phyloP scores from a whole-genome alignment of 2,797 vertebrate species.

The Danio jaintianensis region DNA sequence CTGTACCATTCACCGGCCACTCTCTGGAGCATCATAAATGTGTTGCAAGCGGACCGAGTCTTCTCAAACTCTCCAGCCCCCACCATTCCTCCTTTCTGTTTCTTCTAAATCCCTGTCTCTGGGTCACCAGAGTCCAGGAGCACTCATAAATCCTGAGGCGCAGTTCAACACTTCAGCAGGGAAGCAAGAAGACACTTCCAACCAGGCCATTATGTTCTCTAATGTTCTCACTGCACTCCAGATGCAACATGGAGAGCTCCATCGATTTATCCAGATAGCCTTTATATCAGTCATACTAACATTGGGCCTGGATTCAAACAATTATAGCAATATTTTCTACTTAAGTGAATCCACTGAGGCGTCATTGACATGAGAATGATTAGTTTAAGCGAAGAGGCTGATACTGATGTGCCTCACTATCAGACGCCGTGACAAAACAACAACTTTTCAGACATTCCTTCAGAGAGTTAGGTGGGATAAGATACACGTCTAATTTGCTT shows the following conservation, averaged over 20 bases:
- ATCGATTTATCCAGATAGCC: constrained; percentile 55
- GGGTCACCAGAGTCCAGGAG: constrained; percentile 43
- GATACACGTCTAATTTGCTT: constrained; percentile 23
- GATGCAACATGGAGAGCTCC: constrained; percentile 45
- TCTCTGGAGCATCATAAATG: constrained; percentile 61
- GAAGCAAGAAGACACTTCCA: constrained; percentile 57
- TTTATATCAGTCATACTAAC: constrained; percentile 54
- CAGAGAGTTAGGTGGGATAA: constrained; percentile 40
- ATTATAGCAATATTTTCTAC: constrained; percentile 26
- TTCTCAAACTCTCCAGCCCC: constrained; percentile 26
- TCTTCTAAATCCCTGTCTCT: constrained; percentile 47
- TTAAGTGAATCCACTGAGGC: constrained; percentile 21
- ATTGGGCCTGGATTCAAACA: constrained; percentile 42
- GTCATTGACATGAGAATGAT: constrained; percentile 17
- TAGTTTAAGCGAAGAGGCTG: constrained; percentile 5
- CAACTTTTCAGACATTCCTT: constrained; percentile 30
- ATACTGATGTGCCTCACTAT: constrained; percentile 27
- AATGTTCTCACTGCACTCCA: constrained; percentile 59
- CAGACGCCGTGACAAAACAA: background rate
- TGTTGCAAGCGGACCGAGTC: constrained; percentile 57
- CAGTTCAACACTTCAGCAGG: constrained; percentile 60
- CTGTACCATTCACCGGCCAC: constrained; percentile 31
- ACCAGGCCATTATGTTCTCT: constrained; percentile 61
- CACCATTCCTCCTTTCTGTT: constrained; percentile 14
- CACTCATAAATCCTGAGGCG: constrained; percentile 66